A percentile compares a stretch with the other conserved stretches of the same genome.
Conservation (phyloP, 2,888 invertebrate species). For the Yponomeuta malinellus region DNA sequence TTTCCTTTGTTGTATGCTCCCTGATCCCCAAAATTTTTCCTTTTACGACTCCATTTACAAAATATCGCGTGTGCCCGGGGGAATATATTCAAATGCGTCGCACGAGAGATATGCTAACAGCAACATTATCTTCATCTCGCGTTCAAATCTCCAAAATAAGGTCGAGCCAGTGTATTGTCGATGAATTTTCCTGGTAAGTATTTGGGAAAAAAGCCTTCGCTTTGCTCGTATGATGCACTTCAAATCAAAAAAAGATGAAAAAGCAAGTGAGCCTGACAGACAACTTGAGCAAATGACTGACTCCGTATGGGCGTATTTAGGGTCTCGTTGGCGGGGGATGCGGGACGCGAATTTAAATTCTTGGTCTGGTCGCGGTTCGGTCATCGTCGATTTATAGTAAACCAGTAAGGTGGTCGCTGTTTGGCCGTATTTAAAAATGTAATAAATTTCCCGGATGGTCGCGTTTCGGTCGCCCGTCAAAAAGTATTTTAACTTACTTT, state of each 20-base stretch:
- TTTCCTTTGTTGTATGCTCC: not conserved
- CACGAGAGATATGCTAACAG: constrained; percentile 50
- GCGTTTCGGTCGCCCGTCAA: too few species aligned
- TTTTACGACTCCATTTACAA: constrained; percentile 12
- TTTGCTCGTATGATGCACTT: not conserved
- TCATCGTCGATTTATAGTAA: too few species aligned
- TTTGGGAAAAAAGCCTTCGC: not conserved
- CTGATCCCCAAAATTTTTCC: constrained; percentile 2
- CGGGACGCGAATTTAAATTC: too few species aligned
- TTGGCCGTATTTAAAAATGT: too few species aligned
- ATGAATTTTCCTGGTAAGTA: not conserved
- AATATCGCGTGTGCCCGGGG: constrained; percentile 11
- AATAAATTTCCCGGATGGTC: too few species aligned
- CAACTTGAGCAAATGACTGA: too few species aligned
- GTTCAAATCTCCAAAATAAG: constrained; percentile 43
- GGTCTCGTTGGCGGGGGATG: too few species aligned
- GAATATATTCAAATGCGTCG: constrained; percentile 49
- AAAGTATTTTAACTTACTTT: too few species aligned
- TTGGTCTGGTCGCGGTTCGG: too few species aligned
- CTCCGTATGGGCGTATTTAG: too few species aligned
- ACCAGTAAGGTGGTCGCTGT: too few species aligned
- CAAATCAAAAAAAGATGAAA: not conserved
- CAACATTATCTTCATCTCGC: constrained; percentile 53
- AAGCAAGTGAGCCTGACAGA: not conserved
- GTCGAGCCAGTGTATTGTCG: constrained; percentile 25